Evolutionary conservation across 2,888 invertebrate species (phyloP).

Genomic region (Erannis defoliaria): DNA sequence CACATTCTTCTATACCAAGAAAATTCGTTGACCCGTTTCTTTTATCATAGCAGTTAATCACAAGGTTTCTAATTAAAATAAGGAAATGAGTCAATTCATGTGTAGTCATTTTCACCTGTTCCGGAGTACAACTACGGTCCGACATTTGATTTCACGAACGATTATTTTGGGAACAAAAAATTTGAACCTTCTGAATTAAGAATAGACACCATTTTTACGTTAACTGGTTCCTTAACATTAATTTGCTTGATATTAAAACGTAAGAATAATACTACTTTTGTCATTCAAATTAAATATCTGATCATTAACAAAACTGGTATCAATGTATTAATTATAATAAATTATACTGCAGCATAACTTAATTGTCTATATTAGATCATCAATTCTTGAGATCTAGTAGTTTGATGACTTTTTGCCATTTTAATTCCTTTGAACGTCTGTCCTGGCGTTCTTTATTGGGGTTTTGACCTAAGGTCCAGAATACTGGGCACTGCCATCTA

Average conservation of each 20-base stretch:
- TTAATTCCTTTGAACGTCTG: not conserved
- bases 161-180: constrained; percentile 57
- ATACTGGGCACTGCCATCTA: too few species aligned
- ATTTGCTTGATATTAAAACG: constrained; percentile 2
- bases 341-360: constrained; percentile 13
- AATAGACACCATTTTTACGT: not conserved
- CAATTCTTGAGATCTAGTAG: not conserved
- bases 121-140: constrained; percentile 31
- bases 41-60: constrained; percentile 41
- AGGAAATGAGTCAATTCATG: constrained; percentile 60
- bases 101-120: constrained; percentile 69
- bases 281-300: constrained; percentile 6
- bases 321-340: constrained; percentile 16
- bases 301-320: constrained; percentile 15
- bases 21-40: constrained; percentile 37
- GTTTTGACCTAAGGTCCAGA: too few species aligned
- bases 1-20: not conserved
- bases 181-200: constrained; percentile 8
- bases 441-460: not conserved
- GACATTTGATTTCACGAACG: constrained; percentile 64
- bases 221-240: constrained; percentile 1
- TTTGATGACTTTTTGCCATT: not conserved
- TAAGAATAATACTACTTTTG: not conserved
- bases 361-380: constrained; percentile 11
- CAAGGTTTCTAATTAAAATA: constrained; percentile 61